Evolutionary conservation across 2,113 vertebrate genomes (phyloP).

Genomic region (Lophura nycthemera): DNA sequence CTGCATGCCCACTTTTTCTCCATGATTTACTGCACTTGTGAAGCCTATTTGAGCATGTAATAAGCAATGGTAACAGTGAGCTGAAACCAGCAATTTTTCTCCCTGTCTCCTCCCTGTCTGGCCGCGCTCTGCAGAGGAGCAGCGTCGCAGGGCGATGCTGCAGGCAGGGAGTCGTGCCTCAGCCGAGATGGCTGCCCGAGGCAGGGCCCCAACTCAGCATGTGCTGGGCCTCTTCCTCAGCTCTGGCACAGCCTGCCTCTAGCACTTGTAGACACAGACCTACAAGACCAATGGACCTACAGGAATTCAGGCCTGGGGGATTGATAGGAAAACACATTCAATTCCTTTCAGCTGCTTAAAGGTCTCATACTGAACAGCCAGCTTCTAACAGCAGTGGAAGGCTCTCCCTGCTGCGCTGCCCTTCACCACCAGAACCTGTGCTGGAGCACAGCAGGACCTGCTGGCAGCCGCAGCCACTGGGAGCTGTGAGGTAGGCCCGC

Average conservation of each 20-base stretch:
- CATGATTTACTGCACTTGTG: not conserved
- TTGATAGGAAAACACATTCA: not conserved
- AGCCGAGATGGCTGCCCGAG: not conserved
- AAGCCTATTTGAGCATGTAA: not conserved
- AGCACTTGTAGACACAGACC: not conserved
- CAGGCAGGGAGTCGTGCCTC: not conserved
- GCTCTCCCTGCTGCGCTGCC: not conserved
- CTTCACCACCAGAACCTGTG: not conserved
- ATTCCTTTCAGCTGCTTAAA: not conserved
- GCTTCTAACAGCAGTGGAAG: not conserved
- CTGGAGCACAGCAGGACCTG: too few relatives aligned
- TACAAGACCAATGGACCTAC: not conserved
- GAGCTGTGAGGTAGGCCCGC: not conserved
- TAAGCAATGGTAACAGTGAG: not conserved
- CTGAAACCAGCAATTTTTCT: not conserved
- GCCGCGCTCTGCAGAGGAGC: too few relatives aligned
- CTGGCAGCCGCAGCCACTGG: too few relatives aligned
- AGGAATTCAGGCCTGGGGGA: not conserved
- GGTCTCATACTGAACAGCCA: not conserved
- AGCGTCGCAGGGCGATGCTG: not conserved
- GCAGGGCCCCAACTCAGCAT: not conserved
- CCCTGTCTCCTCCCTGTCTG: not conserved
- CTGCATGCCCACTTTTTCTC: accelerated
- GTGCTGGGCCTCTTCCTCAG: not conserved
- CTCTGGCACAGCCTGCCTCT: not conserved